phyloP scores from a whole-genome alignment of 2,888 invertebrate species.

The Tillus elongatus region DNA sequence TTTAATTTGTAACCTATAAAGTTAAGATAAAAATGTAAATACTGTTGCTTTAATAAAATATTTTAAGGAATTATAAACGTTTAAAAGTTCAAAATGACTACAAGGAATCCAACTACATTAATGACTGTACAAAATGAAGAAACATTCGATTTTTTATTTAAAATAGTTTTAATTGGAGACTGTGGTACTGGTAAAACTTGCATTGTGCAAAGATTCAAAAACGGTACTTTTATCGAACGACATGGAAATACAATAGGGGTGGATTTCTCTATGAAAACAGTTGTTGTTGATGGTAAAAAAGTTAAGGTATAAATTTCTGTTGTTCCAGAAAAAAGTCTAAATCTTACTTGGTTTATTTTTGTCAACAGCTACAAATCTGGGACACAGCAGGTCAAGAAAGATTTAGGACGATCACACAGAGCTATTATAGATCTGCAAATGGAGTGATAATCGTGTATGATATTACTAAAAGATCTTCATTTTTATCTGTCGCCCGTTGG shows the following conservation, averaged over 20 bases:
- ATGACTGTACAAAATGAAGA: constrained; percentile 68
- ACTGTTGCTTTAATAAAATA: no score
- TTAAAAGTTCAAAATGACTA: constrained; percentile 65
- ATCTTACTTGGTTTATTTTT: constrained; percentile 27
- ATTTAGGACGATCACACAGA: constrained; percentile 93
- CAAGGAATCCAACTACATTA: constrained; percentile 65
- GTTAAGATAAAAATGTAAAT: no score
- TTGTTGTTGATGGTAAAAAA: constrained; percentile 85
- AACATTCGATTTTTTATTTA: constrained; percentile 88
- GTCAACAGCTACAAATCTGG: constrained; percentile 96
- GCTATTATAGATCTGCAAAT: constrained; percentile 94
- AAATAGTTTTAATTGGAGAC: constrained; percentile 89
- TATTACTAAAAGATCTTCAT: constrained; percentile 86
- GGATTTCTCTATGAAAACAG: constrained; percentile 97
- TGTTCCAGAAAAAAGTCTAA: no score
- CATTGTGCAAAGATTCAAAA: constrained; percentile 92
- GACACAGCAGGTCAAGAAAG: constrained; percentile 95
- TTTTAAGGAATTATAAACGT: no score
- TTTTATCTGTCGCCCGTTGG: constrained; percentile 88
- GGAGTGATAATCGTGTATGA: constrained; percentile 97
- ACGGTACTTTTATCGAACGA: constrained; percentile 88
- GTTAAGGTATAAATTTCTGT: constrained; percentile 74
- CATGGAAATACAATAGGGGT: constrained; percentile 97
- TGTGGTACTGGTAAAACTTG: constrained; percentile 89
- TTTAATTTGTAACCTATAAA: no score